A percentile compares a stretch with the other conserved stretches of the same genome.
These are phyloP conservation scores for Spilarctia lutea DNA, from an alignment of 2,888 invertebrate genomes.

Conservation along the genomic window DNA sequence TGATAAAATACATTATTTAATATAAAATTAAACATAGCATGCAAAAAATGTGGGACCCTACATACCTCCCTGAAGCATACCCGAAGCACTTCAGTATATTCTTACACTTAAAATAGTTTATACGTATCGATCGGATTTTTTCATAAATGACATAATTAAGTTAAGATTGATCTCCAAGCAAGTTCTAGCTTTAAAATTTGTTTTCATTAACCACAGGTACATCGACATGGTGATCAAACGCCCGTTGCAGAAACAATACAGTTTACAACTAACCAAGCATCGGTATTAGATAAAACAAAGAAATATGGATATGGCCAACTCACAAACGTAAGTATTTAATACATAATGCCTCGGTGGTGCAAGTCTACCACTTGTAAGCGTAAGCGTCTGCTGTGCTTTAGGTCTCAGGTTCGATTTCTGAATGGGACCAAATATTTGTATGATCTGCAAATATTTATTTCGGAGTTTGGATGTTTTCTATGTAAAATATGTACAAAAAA, in stretches of 20 bases:
- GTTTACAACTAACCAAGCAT: conserved; percentile 4
- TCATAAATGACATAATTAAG: background rate
- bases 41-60: background rate
- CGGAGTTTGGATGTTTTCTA: too few species aligned
- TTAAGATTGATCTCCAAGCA: background rate
- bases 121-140: background rate
- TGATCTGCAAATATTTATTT: too few species aligned
- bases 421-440: too few species aligned
- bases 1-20: background rate
- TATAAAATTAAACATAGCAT: background rate
- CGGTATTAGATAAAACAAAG: conserved; percentile 14
- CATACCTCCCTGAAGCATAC: background rate
- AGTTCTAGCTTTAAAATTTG: background rate
- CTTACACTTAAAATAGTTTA: background rate
- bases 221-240: conserved; percentile 34
- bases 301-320: conserved; percentile 41
- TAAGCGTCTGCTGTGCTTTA: too few species aligned
- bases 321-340: conserved; percentile 34
- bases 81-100: background rate
- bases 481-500: too few species aligned
- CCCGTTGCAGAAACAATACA: conserved; percentile 21
- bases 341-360: too few species aligned
- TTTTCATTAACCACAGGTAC: conserved; percentile 3
- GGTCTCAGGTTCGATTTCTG: too few species aligned
- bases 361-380: too few species aligned